phyloP scores from a whole-genome alignment of 2,888 invertebrate genomes.

The Orthosia incerta region DNA sequence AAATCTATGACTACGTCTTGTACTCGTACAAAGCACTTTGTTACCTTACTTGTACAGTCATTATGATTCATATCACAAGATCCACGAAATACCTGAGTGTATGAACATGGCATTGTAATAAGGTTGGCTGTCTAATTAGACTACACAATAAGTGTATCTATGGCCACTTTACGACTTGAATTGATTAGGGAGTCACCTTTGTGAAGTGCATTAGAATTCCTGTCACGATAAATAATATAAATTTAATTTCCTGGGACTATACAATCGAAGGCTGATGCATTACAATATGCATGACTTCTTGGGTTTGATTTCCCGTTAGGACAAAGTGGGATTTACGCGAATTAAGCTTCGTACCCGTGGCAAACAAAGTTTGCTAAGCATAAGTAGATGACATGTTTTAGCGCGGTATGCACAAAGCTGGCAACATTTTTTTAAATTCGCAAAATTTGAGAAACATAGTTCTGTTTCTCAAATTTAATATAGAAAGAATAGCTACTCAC shows the following conservation, averaged over 20 bases:
- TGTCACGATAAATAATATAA: conserved; percentile 2
- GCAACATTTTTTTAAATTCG: background rate
- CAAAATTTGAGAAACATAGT: too few relatives aligned
- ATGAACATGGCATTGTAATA: conserved; percentile 9
- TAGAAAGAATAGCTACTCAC: too few relatives aligned
- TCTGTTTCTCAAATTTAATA: too few relatives aligned
- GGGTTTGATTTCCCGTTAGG: background rate
- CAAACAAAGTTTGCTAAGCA: background rate
- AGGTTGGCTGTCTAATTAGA: conserved; percentile 33
- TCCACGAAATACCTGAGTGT: conserved; percentile 6
- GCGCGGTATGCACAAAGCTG: background rate
- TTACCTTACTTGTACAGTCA: background rate
- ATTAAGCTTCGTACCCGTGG: too few relatives aligned
- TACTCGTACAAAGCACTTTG: background rate
- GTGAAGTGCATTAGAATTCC: conserved; percentile 4
- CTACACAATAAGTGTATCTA: conserved; percentile 36
- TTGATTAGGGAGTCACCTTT: conserved; percentile 27
- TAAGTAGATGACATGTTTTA: background rate
- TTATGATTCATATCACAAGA: conserved; percentile 16
- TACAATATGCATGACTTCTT: background rate
- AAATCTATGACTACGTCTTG: background rate
- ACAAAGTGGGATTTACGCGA: too few relatives aligned
- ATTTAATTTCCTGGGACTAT: background rate
- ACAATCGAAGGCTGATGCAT: background rate
- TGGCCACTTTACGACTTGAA: conserved; percentile 7